Conservation (phyloP, 2,888 invertebrate species). For the Carabus problematicus region DNA sequence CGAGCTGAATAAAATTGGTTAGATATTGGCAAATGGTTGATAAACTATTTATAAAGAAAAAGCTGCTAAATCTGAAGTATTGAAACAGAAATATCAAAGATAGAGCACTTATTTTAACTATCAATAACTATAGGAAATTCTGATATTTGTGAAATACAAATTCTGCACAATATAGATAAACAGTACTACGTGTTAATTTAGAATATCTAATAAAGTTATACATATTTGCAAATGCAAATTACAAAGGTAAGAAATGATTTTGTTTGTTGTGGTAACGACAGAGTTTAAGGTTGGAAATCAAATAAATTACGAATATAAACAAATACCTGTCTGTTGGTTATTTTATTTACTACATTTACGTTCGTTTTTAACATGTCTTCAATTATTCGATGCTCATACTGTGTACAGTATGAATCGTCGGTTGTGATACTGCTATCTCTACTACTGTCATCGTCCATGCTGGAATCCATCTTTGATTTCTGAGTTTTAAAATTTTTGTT, state of each 20-base stretch:
- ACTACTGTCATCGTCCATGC: conserved; percentile 26
- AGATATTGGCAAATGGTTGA: conserved; percentile 15
- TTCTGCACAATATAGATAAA: conserved; percentile 1
- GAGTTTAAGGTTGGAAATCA: conserved; percentile 52
- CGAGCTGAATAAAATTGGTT: too few relatives aligned
- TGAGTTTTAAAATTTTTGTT: conserved; percentile 6
- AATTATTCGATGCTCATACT: conserved; percentile 30
- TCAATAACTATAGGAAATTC: not conserved
- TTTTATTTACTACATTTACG: conserved; percentile 48
- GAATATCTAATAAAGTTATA: not conserved
- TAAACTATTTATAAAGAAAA: conserved; percentile 44
- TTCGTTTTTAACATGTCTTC: conserved; percentile 29
- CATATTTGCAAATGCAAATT: not conserved
- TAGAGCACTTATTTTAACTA: too few relatives aligned
- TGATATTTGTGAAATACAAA: not conserved
- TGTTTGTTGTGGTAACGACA: conserved; percentile 42
- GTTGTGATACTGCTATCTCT: conserved; percentile 22
- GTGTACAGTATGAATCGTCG: conserved; percentile 33
- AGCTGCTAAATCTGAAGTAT: not conserved
- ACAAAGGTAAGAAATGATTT: conserved; percentile 4
- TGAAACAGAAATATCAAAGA: not conserved
- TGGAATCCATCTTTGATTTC: conserved; percentile 39
- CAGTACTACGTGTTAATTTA: not conserved
- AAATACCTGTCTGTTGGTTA: conserved; percentile 49
- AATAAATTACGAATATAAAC: conserved; percentile 30